Evolutionary conservation across 1,140 invertebrate species (phyloP), one percentile per base, ranked within the genome.

Genomic region (Drosophila triauraria): DNA sequence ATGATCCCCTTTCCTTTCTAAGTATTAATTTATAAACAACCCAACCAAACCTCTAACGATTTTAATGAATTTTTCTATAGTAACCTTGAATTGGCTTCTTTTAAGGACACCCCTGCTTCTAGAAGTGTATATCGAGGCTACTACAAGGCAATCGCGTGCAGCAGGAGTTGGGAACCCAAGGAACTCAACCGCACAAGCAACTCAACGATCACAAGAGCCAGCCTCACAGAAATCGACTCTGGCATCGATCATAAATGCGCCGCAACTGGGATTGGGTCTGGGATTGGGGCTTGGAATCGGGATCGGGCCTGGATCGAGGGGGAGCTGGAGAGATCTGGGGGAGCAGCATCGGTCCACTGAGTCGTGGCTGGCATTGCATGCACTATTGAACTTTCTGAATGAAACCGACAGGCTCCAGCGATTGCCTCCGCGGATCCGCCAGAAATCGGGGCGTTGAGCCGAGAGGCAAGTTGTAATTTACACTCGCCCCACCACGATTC

Each of bases 321-420:
- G 43, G 40, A 23, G 46, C 12, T 20, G 27, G 13, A 25, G 35
- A 23, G 15, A 40, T 13, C 35, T n/a, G 23, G 10, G 43, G 32
- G 54, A 38, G 47, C 17, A 51, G 42, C 44, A 43, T 56, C 53
- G 35, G 35, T 56, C 43, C 54, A 38, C 44, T 48, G 53, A 82
- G 64, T 83, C 57, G 65, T 71, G 63, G 78, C 68, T 63, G 63
- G 74, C 82, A 72, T 90, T 82, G 85, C 86, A 90, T 90, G 85
- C 85, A 90, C 85, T 90, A 90, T 90, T 90, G 85, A 90, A 90
- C 85, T 90, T 80, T 75, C 77, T 91, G 83, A 88, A 87, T 87
- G 83, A 87, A 88, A 87, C 84, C 84, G 83, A 88, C 84, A 88
- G 84, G 70, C 79, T 69, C 44, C 69, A 60, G 74, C 74, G 60